A percentile compares a stretch with the other conserved stretches of the same genome.
These are phyloP conservation scores for Triops cancriformis DNA, from an alignment of 1,140 invertebrate genomes.

Conservation along the genomic window DNA sequence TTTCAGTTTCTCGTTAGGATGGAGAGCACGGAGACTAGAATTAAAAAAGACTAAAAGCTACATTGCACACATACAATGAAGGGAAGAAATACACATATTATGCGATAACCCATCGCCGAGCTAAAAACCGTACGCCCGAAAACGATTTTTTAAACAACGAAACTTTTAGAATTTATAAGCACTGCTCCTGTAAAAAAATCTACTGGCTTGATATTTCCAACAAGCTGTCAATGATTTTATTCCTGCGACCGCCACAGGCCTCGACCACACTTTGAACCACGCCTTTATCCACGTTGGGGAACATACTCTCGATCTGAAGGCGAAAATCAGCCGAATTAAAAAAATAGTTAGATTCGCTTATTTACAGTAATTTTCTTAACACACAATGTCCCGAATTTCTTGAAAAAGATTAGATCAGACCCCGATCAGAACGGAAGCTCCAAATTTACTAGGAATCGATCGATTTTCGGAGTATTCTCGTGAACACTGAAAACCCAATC, in stretches of 20 bases:
- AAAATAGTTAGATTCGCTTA: not conserved
- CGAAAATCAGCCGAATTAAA: constrained; percentile 32
- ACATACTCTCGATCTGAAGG: constrained; percentile 85
- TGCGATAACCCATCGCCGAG: not conserved
- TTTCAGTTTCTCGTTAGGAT: not conserved
- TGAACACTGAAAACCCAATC: no score
- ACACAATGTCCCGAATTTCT: no score
- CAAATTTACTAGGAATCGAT: no score
- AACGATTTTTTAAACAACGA: not conserved
- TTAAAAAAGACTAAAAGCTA: not conserved
- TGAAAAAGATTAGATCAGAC: no score
- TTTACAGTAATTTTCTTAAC: no score
- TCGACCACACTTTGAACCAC: constrained; percentile 85
- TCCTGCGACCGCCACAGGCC: constrained; percentile 80
- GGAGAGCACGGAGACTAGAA: not conserved
- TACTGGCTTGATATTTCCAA: constrained; percentile 56
- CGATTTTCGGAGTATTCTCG: no score
- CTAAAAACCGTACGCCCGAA: not conserved
- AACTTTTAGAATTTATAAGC: not conserved
- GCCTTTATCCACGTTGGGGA: constrained; percentile 85
- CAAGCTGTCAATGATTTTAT: constrained; percentile 79
- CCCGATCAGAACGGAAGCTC: no score
- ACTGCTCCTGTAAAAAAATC: not conserved
- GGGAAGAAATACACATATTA: not conserved
- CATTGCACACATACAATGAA: not conserved